Evolutionary conservation across 2,888 invertebrate species (phyloP), one percentile per base, ranked within the genome.

Genomic region (Aphrophora alni): DNA sequence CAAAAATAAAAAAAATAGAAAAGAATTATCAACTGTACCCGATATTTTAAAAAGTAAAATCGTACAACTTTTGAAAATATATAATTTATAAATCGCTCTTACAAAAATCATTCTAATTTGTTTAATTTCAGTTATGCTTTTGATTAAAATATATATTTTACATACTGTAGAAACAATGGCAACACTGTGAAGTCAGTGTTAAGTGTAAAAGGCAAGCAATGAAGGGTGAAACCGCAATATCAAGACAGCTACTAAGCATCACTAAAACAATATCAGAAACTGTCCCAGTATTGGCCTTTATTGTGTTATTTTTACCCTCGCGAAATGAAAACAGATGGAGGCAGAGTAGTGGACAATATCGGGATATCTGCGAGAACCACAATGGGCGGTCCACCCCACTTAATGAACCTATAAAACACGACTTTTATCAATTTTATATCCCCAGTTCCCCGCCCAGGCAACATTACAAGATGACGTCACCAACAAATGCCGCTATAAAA

Each of bases 371-470:
- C 10, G 59, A 59, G 59, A 59, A 21, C 59, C 77, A 71, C n/a
- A 77, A 77, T 71, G 71, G 38, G 71, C 77, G 71, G 28, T 26
- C 71, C 38, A 59, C 14, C 77, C 21, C 77, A 33, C 71, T 80
- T 75, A 75, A 80, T 80, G 76, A 74, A 80, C 75, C 44, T 75
- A 80, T 80, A 80, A 80, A 80, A 80, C 80, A 80, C 76, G 75
- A 75, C 70, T 80, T 80, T 80, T 80, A 80, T 80, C 80, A 80
- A 80, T 80, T 80, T 80, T 80, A 80, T 76, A 74, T 33, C 71
- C 75, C 76, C 38, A 71, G 77, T 44, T 77, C 71, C 71, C 33
- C 76, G 59, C 76, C 26, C 76, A 38, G 28, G 33, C 76, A 44
- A 75, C 80, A 80, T 44, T 38, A 70, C 80, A 70, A 76, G 75